Evolutionary conservation across 2,797 vertebrate species (phyloP).

Genomic region (Brotula barbata): DNA sequence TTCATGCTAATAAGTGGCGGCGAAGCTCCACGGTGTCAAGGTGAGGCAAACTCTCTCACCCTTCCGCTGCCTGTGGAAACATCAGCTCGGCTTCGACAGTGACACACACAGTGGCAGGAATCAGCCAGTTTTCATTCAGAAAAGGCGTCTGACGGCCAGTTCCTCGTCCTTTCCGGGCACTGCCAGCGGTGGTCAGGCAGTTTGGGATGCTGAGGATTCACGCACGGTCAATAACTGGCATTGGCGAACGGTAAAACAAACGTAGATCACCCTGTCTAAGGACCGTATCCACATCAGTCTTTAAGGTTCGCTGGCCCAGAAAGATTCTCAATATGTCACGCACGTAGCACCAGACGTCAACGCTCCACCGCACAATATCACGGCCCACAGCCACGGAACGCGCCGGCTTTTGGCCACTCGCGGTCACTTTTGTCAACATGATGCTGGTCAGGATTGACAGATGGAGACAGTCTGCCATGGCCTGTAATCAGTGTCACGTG

Average conservation of each 20-base stretch:
- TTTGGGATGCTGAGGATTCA: conserved; percentile 31
- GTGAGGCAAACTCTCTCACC: conserved; percentile 66
- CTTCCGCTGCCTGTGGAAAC: conserved; percentile 59
- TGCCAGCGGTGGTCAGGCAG: conserved; percentile 18
- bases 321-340: conserved; percentile 9
- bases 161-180: conserved; percentile 40
- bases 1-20: conserved; percentile 51
- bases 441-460: conserved; percentile 53
- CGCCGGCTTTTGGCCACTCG: conserved; percentile 14
- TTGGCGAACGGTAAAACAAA: not conserved
- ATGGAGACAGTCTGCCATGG: conserved; percentile 51
- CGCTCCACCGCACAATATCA: conserved; percentile 22
- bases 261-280: conserved; percentile 2
- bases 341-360: conserved; percentile 35
- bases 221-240: conserved; percentile 10
- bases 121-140: conserved; percentile 42
- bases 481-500: conserved; percentile 60
- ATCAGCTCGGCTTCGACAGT: conserved; percentile 48
- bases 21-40: conserved; percentile 32
- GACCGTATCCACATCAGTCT: conserved; percentile 7
- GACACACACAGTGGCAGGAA: conserved; percentile 24
- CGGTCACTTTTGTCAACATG: conserved; percentile 43
- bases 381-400: not conserved
- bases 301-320: conserved; percentile 3
- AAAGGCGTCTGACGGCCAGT: conserved; percentile 38